These are phyloP conservation scores for Malurus splendens DNA, from an alignment of 2,797 vertebrate species.

Conservation along the genomic window DNA sequence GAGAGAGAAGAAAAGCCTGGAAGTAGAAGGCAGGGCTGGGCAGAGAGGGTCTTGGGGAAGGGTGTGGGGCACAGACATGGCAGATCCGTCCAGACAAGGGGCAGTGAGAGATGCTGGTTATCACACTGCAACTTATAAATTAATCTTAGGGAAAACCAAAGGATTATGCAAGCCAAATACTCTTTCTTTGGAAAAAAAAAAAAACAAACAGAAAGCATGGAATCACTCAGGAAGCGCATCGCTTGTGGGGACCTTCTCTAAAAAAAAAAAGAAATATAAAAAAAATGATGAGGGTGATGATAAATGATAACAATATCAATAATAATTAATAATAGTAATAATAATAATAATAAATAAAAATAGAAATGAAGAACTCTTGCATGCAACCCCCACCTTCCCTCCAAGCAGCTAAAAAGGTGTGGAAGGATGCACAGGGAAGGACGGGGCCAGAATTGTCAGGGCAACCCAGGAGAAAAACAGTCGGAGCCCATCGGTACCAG, in stretches of 20 bases:
- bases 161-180: not conserved
- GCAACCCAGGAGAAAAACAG: conserved; percentile 8
- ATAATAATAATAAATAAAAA: not conserved
- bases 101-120: not conserved
- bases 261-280: not conserved
- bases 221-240: not conserved
- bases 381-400: not conserved
- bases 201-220: not conserved
- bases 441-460: not conserved
- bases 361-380: not conserved
- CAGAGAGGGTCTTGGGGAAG: not conserved
- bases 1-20: not conserved
- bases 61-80: not conserved
- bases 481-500: conserved; percentile 51
- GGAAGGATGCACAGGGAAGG: not conserved
- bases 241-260: not conserved
- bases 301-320: not conserved
- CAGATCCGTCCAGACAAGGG: not conserved
- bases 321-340: not conserved
- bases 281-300: not conserved
- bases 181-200: not conserved
- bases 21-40: not conserved
- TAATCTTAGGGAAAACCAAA: not conserved
- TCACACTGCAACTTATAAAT: not conserved
- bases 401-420: not conserved